Percentiles rank a stretch among this genome's conserved stretches.
phyloP scores from a whole-genome alignment of 2,113 vertebrate genomes.

The Corythornis madagascariensis region DNA sequence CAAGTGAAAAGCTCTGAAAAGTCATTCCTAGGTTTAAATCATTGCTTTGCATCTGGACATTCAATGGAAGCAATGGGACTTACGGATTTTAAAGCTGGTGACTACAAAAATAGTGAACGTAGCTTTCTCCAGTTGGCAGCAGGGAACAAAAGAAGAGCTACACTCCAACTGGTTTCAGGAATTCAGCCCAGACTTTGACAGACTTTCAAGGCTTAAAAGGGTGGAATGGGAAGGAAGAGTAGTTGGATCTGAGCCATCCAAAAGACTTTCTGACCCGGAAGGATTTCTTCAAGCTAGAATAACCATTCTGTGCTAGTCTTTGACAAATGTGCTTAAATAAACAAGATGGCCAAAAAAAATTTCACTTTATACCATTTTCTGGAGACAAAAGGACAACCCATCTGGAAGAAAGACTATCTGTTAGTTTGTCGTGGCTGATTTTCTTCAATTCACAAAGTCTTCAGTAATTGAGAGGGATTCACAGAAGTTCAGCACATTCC shows the following conservation, averaged over 20 bases:
- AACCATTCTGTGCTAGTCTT: not conserved
- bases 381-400: conserved; percentile 31
- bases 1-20: conserved; percentile 47
- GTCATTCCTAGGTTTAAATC: conserved; percentile 48
- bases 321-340: conserved; percentile 46
- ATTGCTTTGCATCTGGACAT: conserved; percentile 39
- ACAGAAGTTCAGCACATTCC: conserved; percentile 15
- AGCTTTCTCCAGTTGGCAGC: conserved; percentile 51
- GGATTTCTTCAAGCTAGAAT: conserved; percentile 53
- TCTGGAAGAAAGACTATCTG: conserved; percentile 48
- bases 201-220: conserved; percentile 46
- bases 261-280: conserved; percentile 61
- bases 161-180: conserved; percentile 69
- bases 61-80: conserved; percentile 55
- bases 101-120: conserved; percentile 23
- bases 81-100: conserved; percentile 47
- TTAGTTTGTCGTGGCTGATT: conserved; percentile 28
- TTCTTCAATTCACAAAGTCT: not conserved
- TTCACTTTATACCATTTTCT: conserved; percentile 40
- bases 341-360: not conserved
- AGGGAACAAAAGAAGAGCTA: conserved; percentile 62
- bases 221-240: conserved; percentile 37
- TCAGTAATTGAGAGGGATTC: conserved; percentile 22
- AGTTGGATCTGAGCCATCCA: conserved; percentile 31
- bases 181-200: conserved; percentile 61